A percentile compares a stretch with the other conserved stretches of the same genome.
Evolutionary conservation across 2,113 vertebrate species (phyloP).

Genomic region (Pollimyrus isidori): DNA sequence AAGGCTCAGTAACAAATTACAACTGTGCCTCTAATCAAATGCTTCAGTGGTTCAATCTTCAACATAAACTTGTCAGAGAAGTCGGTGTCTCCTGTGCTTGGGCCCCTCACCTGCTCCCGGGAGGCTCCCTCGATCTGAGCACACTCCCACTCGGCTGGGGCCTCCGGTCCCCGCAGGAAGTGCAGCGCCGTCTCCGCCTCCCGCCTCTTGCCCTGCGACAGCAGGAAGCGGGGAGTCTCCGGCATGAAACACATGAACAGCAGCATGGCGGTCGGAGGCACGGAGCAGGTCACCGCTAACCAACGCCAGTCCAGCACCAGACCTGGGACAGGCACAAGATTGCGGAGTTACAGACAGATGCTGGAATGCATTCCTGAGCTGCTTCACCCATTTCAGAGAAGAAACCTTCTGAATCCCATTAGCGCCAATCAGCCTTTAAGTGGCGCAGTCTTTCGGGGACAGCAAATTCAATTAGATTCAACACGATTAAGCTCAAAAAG

Average conservation of each 20-base stretch:
- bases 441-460: not conserved
- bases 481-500: slow-evolving; percentile 26
- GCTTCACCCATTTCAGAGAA: not conserved
- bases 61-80: not conserved
- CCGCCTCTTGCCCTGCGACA: slow-evolving; percentile 54
- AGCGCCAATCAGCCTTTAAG: slow-evolving; percentile 14
- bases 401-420: not conserved
- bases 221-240: slow-evolving; percentile 79
- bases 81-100: not conserved
- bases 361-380: not conserved
- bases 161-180: slow-evolving; percentile 75
- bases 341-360: not conserved
- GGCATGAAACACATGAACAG: slow-evolving; percentile 82
- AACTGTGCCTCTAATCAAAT: not conserved
- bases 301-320: slow-evolving; percentile 76
- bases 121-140: slow-evolving; percentile 57
- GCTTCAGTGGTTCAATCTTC: not conserved
- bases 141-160: slow-evolving; percentile 65
- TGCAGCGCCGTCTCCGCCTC: slow-evolving; percentile 70
- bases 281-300: slow-evolving; percentile 75
- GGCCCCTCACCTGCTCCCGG: slow-evolving; percentile 60
- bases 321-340: slow-evolving; percentile 46
- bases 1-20: not conserved
- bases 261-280: slow-evolving; percentile 71
- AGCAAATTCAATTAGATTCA: slow-evolving; percentile 16